Conservation (phyloP, 1,140 invertebrate species). For the Berghia stephanieae region DNA sequence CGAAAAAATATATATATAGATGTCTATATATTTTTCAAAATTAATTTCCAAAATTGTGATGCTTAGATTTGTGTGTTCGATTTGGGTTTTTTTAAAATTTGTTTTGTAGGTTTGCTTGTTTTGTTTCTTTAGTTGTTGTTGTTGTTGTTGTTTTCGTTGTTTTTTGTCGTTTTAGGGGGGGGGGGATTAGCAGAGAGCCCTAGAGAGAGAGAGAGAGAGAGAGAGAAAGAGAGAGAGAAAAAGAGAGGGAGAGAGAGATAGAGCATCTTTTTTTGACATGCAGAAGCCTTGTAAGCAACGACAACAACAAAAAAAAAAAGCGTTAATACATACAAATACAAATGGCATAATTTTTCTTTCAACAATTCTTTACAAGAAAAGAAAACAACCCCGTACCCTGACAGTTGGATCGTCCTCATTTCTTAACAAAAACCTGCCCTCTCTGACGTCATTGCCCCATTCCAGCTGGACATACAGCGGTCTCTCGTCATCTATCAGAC, state of each 20-base stretch:
- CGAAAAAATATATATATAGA: neutral
- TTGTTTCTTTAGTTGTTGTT: too few relatives aligned
- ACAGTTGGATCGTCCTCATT: conserved; percentile 74
- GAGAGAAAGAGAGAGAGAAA: neutral
- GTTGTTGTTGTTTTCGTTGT: too few relatives aligned
- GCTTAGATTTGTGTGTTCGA: too few relatives aligned
- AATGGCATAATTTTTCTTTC: neutral
- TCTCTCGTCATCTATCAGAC: conserved; percentile 88
- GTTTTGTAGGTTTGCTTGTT: too few relatives aligned
- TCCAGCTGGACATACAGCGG: conserved; percentile 97
- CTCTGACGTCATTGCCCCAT: conserved; percentile 98
- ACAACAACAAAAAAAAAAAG: neutral
- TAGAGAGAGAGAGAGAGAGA: too few relatives aligned
- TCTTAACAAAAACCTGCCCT: conserved; percentile 94
- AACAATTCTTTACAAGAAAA: neutral
- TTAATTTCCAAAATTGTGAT: too few relatives aligned
- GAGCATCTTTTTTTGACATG: too few relatives aligned
- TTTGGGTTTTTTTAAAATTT: too few relatives aligned
- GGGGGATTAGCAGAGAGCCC: too few relatives aligned
- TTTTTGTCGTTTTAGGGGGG: too few relatives aligned
- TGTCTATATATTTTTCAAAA: neutral
- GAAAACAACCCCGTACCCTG: conserved; percentile 33
- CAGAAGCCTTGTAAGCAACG: too few relatives aligned
- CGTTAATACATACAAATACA: neutral
- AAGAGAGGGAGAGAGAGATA: neutral